These are phyloP conservation scores for Ptychoptera contaminata DNA, from an alignment of 2,888 invertebrate species.

Conservation along the genomic window DNA sequence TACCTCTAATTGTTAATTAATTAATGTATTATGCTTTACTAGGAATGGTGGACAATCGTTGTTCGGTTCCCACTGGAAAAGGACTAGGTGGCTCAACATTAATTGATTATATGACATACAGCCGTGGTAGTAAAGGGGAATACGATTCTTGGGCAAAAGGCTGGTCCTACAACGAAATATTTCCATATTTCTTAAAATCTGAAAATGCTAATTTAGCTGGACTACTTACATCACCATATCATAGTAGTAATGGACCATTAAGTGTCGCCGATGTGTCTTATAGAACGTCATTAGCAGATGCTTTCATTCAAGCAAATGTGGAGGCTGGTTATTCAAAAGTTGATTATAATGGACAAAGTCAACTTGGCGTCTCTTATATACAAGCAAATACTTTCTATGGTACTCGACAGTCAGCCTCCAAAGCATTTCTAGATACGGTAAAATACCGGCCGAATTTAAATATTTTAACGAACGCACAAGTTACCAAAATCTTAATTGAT, in stretches of 20 bases:
- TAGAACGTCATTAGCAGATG: slow-evolving; percentile 33
- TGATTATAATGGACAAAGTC: slow-evolving; percentile 50
- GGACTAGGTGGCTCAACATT: slow-evolving; percentile 42
- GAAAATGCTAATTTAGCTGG: slow-evolving; percentile 32
- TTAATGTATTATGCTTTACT: no score
- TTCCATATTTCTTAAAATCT: slow-evolving; percentile 43
- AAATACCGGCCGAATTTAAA: slow-evolving; percentile 38
- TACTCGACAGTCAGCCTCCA: slow-evolving; percentile 46
- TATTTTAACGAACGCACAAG: slow-evolving; percentile 41
- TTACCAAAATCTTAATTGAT: slow-evolving; percentile 44
- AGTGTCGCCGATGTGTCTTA: slow-evolving; percentile 43
- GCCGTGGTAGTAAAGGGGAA: slow-evolving; percentile 54
- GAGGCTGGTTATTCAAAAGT: slow-evolving; percentile 48
- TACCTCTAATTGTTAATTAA: no score
- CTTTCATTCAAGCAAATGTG: slow-evolving; percentile 44
- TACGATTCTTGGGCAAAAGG: slow-evolving; percentile 56
- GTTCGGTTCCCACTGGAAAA: slow-evolving; percentile 38
- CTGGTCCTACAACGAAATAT: slow-evolving; percentile 50
- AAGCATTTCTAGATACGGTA: slow-evolving; percentile 44
- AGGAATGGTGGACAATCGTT: slow-evolving; percentile 28
- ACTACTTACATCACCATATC: slow-evolving; percentile 35
- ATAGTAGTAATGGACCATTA: slow-evolving; percentile 43
- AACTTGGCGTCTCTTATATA: slow-evolving; percentile 48
- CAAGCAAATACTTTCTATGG: slow-evolving; percentile 45
- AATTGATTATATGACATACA: slow-evolving; percentile 54